Base-by-base conservation (phyloP, 2,797 vertebrate genomes). In the Sebastes variabilis region DNA sequence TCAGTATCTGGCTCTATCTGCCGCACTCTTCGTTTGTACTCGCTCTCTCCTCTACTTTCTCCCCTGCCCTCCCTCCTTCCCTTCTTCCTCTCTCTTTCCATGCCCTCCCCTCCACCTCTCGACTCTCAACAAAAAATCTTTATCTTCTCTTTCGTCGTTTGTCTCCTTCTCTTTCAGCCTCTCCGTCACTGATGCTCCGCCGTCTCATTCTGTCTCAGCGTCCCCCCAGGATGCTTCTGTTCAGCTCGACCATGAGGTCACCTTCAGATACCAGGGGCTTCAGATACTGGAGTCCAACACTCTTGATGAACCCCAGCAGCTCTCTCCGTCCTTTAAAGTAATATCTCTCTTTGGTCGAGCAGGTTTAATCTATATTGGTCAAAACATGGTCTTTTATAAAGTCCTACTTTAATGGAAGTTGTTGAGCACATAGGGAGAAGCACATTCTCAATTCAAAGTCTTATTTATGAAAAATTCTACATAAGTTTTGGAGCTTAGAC, bases 1-100 rank as follows among this genome's bases (percentile, higher is more conserved):
- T 90, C 90, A 87, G 89, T 90, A 94, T 95, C 92, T 86, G 85
- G 66, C 81, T 66, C 72, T 86, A 88, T 94, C 89, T 90, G 84
- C 75, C 73, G 52, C 83, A 76, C 83, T 91, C 90, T 82, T 88
- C 88, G 85, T 86, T 83, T 84, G 72, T 72, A 13, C 72, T 81
- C 55, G 6, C 77, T 77, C 75, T 58, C 65, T 60, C 65, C 82
- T 61, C 71, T 80, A 66, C 70, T 84, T 73, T 70, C 65, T 62
- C 62, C 12, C 76, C 76, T 16, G 24, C 66, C 46, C 71, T 27
- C 30, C 46, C 25, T 38, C 34, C 4, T 12, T 38, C 5, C 5
- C 5, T 1, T 38, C 36, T 67, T 38, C 54, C 60, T 32, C 58
- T 71, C 78, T 77, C 69, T 62, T 66, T 75, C 66, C 38, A 49